phyloP scores from a whole-genome alignment of 53 echinoderm and acorn worm genomes.

The Actinopyga echinites region DNA sequence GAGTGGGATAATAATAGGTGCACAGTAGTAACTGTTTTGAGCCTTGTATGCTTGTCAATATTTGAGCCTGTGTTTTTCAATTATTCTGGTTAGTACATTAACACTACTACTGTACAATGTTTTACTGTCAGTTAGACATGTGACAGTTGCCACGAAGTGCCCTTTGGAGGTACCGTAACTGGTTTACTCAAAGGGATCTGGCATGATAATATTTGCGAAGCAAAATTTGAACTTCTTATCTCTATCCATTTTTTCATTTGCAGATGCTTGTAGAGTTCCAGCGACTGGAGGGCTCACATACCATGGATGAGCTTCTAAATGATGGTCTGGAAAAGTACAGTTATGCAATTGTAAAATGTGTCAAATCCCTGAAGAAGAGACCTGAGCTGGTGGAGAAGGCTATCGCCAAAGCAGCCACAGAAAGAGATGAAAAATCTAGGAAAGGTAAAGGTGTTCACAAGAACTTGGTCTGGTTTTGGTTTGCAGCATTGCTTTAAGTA shows the following conservation, averaged over 20 bases:
- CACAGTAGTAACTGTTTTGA: too few species aligned
- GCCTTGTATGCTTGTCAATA: too few species aligned
- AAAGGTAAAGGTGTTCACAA: not conserved
- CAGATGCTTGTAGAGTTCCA: not conserved
- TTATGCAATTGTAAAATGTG: not conserved
- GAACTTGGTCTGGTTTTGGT: not conserved
- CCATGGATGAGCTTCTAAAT: not conserved
- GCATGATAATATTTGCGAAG: too few species aligned
- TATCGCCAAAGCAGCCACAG: not conserved
- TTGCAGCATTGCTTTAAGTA: not conserved
- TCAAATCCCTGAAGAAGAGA: not conserved
- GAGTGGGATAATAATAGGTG: too few species aligned
- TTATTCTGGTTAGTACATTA: too few species aligned
- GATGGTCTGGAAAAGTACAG: too few species aligned
- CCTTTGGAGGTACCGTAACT: too few species aligned
- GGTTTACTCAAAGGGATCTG: too few species aligned
- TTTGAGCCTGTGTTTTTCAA: too few species aligned
- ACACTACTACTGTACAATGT: too few species aligned
- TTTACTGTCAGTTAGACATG: too few species aligned
- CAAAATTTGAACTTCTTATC: not conserved
- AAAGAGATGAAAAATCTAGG: not conserved
- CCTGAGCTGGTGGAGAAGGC: not conserved
- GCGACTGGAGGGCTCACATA: not conserved
- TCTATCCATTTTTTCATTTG: not conserved
- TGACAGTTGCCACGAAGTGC: too few species aligned